phyloP scores from a whole-genome alignment of 2,113 vertebrate genomes.

The Myrmophylax atrothorax region DNA sequence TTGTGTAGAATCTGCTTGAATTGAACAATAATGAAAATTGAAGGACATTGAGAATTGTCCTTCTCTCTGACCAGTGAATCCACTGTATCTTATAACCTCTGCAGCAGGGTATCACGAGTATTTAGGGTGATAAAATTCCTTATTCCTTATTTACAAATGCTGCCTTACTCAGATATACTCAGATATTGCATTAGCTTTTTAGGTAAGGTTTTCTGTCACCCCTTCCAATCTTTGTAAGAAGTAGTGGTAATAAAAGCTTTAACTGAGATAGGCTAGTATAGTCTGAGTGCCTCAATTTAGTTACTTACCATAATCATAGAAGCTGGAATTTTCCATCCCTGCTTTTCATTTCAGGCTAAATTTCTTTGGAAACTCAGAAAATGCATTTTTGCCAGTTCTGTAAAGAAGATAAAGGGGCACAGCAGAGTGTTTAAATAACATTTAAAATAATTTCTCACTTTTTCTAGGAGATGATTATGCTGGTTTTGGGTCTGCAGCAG shows the following conservation, averaged over 20 bases:
- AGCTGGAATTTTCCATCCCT: background rate
- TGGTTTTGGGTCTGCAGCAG: background rate
- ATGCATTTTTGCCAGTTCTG: background rate
- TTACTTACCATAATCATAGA: background rate
- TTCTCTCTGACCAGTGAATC: background rate
- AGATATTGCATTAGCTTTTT: background rate
- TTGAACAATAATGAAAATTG: background rate
- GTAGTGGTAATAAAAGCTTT: background rate
- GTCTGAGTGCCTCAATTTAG: background rate
- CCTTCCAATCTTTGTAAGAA: background rate
- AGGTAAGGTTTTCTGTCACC: background rate
- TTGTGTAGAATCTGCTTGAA: background rate
- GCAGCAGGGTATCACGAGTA: rapidly evolving
- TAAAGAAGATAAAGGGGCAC: background rate
- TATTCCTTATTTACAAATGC: background rate
- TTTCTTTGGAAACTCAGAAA: background rate
- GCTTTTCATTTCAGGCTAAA: background rate
- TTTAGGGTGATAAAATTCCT: background rate
- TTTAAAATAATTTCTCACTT: background rate
- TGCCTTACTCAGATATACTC: background rate
- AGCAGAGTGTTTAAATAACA: background rate
- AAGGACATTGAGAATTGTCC: background rate
- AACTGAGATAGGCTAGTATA: background rate
- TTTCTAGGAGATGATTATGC: background rate
- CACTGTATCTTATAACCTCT: background rate